These are phyloP conservation scores for Bubalus kerabau DNA, from an alignment of 2,113 vertebrate genomes.

Conservation along the genomic window DNA sequence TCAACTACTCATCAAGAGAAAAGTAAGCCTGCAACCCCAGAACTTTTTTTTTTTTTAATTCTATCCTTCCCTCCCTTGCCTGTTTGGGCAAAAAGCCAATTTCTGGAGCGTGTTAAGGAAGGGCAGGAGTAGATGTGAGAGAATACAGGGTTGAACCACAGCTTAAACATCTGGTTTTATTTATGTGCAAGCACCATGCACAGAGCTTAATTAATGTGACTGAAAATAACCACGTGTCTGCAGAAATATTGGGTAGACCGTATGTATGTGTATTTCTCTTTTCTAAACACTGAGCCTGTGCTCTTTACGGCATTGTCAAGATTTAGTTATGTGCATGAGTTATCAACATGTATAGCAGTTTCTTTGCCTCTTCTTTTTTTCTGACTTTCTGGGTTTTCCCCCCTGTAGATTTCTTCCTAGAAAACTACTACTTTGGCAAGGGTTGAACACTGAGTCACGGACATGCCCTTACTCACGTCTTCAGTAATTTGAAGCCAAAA, in stretches of 20 bases:
- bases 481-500: slow-evolving; percentile 47
- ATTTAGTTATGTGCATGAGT: background rate
- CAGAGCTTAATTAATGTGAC: slow-evolving; percentile 52
- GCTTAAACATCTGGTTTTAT: slow-evolving; percentile 69
- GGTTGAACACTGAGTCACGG: slow-evolving; percentile 63
- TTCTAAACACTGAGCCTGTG: background rate
- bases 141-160: background rate
- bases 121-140: background rate
- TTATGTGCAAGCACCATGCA: slow-evolving; percentile 32
- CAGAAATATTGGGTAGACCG: background rate
- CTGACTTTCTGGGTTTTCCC: slow-evolving; percentile 30
- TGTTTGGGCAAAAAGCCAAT: slow-evolving; percentile 46
- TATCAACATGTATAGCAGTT: background rate
- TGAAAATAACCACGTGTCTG: slow-evolving; percentile 33
- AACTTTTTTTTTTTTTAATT: background rate
- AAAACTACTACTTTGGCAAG: slow-evolving; percentile 80
- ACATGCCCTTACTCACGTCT: slow-evolving; percentile 45
- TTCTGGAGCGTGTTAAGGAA: slow-evolving; percentile 6
- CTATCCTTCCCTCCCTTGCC: background rate
- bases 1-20: slow-evolving; percentile 34
- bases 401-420: slow-evolving; percentile 60
- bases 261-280: background rate
- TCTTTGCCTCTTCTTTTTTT: background rate
- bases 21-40: background rate
- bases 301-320: background rate